Percentiles rank a stretch among this genome's conserved stretches.
These are phyloP conservation scores for Cephus cinctus DNA, from an alignment of 1,140 invertebrate genomes.

Conservation along the genomic window DNA sequence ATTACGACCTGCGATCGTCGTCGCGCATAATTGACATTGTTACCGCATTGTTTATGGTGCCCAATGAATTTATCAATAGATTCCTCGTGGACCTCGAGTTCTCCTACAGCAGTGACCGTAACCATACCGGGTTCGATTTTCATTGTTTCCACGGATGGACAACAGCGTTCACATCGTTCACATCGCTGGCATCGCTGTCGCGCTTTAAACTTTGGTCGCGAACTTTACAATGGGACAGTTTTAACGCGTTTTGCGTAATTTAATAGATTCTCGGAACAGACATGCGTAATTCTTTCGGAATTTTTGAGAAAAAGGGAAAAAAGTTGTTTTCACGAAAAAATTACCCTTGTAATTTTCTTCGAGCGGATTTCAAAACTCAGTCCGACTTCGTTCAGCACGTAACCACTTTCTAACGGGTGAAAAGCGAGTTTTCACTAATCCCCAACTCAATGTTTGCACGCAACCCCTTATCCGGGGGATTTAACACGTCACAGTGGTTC, in stretches of 20 bases:
- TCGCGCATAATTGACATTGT: constrained; percentile 52
- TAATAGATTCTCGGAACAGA: too few species aligned
- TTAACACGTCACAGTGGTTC: constrained; percentile 11
- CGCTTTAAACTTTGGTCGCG: too few species aligned
- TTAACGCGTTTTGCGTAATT: too few species aligned
- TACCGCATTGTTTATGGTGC: constrained; percentile 45
- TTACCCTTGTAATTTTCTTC: neutral
- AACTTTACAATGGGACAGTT: too few species aligned
- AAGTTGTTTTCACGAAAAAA: too few species aligned
- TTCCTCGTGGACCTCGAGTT: constrained; percentile 19
- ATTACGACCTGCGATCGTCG: constrained; percentile 36
- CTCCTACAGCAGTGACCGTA: too few species aligned
- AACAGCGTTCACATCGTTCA: too few species aligned
- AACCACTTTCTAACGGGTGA: constrained; percentile 4
- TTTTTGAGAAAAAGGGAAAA: too few species aligned
- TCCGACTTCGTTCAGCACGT: neutral
- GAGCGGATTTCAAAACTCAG: neutral
- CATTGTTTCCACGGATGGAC: too few species aligned
- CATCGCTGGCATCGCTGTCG: too few species aligned
- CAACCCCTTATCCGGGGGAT: constrained; percentile 19
- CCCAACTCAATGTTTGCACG: constrained; percentile 13
- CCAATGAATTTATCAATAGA: constrained; percentile 52
- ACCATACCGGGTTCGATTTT: too few species aligned
- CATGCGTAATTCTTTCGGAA: too few species aligned
- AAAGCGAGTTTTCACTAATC: constrained; percentile 20